Evolutionary conservation across 1,140 invertebrate species (phyloP), one percentile per base, ranked within the genome.

Genomic region (Pogonognathellus flavescens): DNA sequence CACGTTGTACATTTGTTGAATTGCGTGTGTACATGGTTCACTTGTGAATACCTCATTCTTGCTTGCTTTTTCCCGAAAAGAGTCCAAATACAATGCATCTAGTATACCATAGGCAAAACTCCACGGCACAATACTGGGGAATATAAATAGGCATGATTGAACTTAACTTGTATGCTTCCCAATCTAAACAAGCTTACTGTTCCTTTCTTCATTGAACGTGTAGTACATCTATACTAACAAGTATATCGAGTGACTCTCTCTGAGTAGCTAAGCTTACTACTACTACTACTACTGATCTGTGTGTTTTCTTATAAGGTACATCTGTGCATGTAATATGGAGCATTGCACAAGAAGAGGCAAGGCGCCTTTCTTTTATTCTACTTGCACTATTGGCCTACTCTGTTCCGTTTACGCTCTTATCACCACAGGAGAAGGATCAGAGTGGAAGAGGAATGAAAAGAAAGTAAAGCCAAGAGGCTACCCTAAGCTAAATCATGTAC

Each of bases 381-480:
- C 3, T 14, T 76, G 16, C 18, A 13, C 13, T 66, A 66, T 66
- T 76, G 70, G 25, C 70, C 70, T 16, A 66, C 25, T 76, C 70
- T 18, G 25, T 70, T 70, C 14, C 66, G 14, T 70, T 70, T 70
- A 76, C 31, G 70, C 70, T 70, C 22, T 70, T 70, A 70, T 70
- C 70, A 76, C 41, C 25, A 50, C 31, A 76, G n/a, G 70, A 76
- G 41, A 76, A 25, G 41, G 70, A 49, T 41, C 41, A 4, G 14
- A 50, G 66, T 49, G 70, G 49, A n/a, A 41, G 70, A 25, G 16
- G 16, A 66, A 31, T 25, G 62, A 66, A 66, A 50, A 41, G 53
- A 57, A 57, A 57, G 53, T 57, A 57, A 57, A 50, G 66, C 13
- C n/a, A 72, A 72, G 16, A 76, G 41, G 70, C 41, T 76, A 76